Evolutionary conservation across 2,888 invertebrate genomes (phyloP).

Genomic region (Drosophila anomalata): DNA sequence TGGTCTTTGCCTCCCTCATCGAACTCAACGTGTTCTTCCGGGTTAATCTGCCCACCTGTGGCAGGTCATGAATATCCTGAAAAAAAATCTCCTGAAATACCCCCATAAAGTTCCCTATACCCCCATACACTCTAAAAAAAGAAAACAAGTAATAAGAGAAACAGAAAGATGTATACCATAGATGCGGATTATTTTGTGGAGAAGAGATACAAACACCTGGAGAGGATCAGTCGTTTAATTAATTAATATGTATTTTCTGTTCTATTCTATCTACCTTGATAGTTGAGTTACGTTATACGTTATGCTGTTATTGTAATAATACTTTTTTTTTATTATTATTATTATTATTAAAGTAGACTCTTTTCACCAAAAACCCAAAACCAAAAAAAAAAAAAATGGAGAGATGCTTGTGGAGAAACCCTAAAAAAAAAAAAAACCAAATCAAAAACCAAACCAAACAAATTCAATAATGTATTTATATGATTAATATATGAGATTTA

Average conservation of each 20-base stretch:
- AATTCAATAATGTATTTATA: constrained; percentile 76
- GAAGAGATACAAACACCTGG: constrained; percentile 20
- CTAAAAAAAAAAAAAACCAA: constrained; percentile 20
- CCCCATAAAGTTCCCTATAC: background rate
- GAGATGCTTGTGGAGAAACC: constrained; percentile 32
- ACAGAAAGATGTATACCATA: constrained; percentile 3
- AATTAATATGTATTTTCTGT: constrained; percentile 74
- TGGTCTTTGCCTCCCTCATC: constrained; percentile 94
- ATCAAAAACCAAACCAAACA: constrained; percentile 50
- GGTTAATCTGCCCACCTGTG: constrained; percentile 94
- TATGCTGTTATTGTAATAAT: constrained; percentile 76
- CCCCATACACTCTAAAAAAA: background rate
- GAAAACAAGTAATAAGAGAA: constrained; percentile 1
- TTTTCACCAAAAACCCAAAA: constrained; percentile 49
- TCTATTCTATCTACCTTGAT: constrained; percentile 77
- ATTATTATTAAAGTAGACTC: constrained; percentile 71
- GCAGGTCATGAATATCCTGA: constrained; percentile 84
- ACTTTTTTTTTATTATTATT: constrained; percentile 72
- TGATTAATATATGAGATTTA: constrained; percentile 75
- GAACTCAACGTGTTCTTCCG: constrained; percentile 97
- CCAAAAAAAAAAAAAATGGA: constrained; percentile 26
- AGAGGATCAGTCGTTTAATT: constrained; percentile 73
- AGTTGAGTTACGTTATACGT: constrained; percentile 76
- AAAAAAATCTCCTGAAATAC: background rate
- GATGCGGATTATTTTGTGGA: constrained; percentile 2